phyloP scores from a whole-genome alignment of 1,140 invertebrate species.

The Parasteatoda tepidariorum region DNA sequence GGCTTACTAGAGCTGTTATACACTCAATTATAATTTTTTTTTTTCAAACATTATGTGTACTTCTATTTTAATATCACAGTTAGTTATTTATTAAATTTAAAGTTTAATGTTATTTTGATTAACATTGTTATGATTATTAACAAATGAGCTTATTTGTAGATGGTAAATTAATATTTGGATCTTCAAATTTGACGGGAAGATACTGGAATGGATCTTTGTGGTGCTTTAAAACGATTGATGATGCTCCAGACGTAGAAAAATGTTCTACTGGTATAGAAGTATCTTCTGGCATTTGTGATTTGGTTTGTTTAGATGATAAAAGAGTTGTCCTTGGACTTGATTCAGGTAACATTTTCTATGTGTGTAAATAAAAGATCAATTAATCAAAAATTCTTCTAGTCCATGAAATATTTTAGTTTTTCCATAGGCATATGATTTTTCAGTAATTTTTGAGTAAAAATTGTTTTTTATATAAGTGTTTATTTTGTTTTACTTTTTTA shows the following conservation, averaged over 20 bases:
- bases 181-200: constrained; percentile 67
- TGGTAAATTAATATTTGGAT: constrained; percentile 67
- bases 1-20: no score
- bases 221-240: constrained; percentile 66
- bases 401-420: no score
- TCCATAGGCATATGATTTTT: no score
- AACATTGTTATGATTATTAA: neutral
- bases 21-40: no score
- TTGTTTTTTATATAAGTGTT: no score
- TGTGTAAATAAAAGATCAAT: no score
- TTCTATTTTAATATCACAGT: no score
- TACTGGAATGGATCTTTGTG: constrained; percentile 69
- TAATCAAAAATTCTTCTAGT: no score
- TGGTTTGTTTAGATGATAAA: constrained; percentile 64
- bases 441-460: no score
- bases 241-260: constrained; percentile 67
- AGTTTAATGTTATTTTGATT: neutral
- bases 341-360: constrained; percentile 42
- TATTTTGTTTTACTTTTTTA: no score
- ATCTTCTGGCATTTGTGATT: constrained; percentile 67
- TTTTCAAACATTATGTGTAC: no score
- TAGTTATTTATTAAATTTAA: no score
- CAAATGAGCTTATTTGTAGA: constrained; percentile 62
- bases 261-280: constrained; percentile 68
- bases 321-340: constrained; percentile 61